phyloP scores from a whole-genome alignment of 2,113 vertebrate genomes.

The Fulmarus glacialis region DNA sequence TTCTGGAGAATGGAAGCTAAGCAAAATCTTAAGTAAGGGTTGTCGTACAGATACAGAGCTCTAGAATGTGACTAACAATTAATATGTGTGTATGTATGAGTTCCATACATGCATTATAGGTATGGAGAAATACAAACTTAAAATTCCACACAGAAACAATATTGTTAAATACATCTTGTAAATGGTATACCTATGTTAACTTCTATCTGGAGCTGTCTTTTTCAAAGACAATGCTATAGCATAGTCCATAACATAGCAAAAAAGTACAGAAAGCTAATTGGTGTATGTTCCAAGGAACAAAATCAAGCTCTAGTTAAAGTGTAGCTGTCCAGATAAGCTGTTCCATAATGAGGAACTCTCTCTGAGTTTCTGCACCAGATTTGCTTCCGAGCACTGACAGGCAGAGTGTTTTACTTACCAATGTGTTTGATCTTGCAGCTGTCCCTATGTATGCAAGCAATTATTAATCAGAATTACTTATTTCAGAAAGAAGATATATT shows the following conservation, averaged over 20 bases:
- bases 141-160: not conserved
- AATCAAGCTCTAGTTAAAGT: not conserved
- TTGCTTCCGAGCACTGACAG: not conserved
- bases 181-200: not conserved
- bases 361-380: not conserved
- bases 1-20: not conserved
- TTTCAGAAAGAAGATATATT: not conserved
- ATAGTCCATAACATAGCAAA: not conserved
- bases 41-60: not conserved
- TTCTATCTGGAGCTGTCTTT: not conserved
- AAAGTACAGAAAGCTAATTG: not conserved
- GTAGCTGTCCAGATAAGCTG: not conserved
- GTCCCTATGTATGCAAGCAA: not conserved
- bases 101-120: not conserved
- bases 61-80: not conserved
- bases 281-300: not conserved
- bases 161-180: not conserved
- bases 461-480: not conserved
- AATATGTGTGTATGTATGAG: not conserved
- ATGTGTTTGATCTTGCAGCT: not conserved
- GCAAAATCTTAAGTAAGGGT: not conserved
- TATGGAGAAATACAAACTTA: not conserved
- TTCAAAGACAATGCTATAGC: not conserved
- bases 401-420: not conserved
- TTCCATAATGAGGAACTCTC: not conserved